phyloP scores from a whole-genome alignment of 1,140 invertebrate genomes.

The Venturia canescens region DNA sequence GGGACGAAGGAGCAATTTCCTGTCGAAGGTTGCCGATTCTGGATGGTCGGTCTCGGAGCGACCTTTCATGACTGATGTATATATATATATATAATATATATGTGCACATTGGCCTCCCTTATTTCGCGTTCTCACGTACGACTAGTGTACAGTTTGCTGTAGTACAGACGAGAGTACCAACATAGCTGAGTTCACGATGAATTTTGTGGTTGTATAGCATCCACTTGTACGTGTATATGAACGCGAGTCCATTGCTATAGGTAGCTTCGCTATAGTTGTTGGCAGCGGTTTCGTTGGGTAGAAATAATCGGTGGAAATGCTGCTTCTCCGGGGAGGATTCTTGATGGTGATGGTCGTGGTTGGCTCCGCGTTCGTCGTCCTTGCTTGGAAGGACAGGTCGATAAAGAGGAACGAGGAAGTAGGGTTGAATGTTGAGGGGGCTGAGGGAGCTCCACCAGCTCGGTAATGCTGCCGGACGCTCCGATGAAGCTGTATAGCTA shows the following conservation, averaged over 20 bases:
- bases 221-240: not conserved
- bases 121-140: conserved; percentile 41
- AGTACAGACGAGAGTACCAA: not conserved
- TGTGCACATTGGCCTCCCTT: conserved; percentile 21
- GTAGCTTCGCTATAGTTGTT: conserved; percentile 17
- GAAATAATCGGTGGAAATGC: conserved; percentile 43
- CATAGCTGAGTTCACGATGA: conserved; percentile 24
- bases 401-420: conserved; percentile 32
- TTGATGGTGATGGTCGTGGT: conserved; percentile 25
- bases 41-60: conserved; percentile 37
- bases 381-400: conserved; percentile 37
- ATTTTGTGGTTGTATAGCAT: conserved; percentile 15
- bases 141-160: conserved; percentile 27
- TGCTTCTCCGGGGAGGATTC: conserved; percentile 3
- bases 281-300: conserved; percentile 36
- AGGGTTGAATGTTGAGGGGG: conserved; percentile 4
- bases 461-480: conserved; percentile 39
- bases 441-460: not conserved
- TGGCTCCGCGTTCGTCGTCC: conserved; percentile 17
- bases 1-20: conserved; percentile 47
- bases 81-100: not conserved
- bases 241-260: not conserved
- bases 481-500: conserved; percentile 36
- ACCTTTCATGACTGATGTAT: conserved; percentile 5
- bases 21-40: conserved; percentile 46